phyloP scores from a whole-genome alignment of 37 sponge, comb jelly and placozoan species.

The Halisarca cf. caerulea region DNA sequence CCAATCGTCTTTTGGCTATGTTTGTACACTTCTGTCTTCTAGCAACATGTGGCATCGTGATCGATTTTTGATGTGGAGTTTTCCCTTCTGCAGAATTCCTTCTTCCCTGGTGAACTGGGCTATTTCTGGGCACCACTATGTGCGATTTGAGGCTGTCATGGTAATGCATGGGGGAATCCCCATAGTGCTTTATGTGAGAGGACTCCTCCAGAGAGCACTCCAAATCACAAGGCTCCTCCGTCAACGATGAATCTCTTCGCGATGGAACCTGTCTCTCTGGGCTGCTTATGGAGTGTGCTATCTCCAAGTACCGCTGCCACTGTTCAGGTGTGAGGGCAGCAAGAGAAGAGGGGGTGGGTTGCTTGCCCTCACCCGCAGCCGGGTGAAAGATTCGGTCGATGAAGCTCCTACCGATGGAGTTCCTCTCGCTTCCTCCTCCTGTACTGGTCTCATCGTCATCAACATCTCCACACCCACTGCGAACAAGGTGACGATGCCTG shows the following conservation, averaged over 20 bases:
- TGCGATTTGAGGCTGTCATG: no score
- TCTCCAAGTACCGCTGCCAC: background rate
- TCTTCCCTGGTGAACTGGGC: no score
- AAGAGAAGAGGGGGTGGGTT: background rate
- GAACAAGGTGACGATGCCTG: no score
- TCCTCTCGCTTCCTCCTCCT: background rate
- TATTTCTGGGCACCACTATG: no score
- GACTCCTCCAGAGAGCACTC: background rate
- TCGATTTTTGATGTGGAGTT: no score
- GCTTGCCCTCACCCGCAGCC: background rate
- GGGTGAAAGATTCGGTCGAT: background rate
- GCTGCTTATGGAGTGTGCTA: background rate
- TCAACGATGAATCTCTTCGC: background rate
- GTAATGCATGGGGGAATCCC: background rate
- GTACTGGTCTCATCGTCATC: background rate
- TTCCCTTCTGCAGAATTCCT: no score
- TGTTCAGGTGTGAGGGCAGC: background rate
- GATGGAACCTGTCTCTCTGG: background rate
- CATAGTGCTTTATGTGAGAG: background rate
- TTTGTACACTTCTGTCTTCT: background rate
- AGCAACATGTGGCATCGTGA: no score
- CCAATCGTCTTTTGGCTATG: background rate
- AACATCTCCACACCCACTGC: background rate
- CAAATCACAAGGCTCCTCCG: no score
- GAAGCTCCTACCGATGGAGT: background rate